Percentiles rank a stretch among this genome's conserved stretches.
These are phyloP conservation scores for Brachionus rubens DNA, from an alignment of 1,140 invertebrate species.

Conservation along the genomic window DNA sequence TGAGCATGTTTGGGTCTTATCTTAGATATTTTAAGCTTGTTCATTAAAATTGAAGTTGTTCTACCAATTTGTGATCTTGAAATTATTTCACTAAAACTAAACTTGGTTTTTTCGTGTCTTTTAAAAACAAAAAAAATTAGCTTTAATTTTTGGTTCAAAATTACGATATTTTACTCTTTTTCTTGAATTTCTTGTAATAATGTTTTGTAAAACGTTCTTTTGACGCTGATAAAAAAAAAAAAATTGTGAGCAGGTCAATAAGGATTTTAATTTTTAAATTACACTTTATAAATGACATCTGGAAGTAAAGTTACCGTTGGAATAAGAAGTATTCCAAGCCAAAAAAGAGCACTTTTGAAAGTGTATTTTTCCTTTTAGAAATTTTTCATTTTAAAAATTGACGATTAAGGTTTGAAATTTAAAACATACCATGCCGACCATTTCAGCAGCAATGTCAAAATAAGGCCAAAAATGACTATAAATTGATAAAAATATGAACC, in stretches of 20 bases:
- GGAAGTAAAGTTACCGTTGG: slow-evolving; percentile 78
- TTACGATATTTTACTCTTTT: slow-evolving; percentile 70
- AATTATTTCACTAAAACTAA: background rate
- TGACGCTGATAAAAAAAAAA: slow-evolving; percentile 65
- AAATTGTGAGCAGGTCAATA: background rate
- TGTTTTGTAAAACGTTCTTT: slow-evolving; percentile 79
- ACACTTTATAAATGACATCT: slow-evolving; percentile 68
- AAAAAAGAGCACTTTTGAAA: slow-evolving; percentile 71
- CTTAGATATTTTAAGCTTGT: background rate
- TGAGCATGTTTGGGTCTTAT: slow-evolving; percentile 46
- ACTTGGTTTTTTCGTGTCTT: slow-evolving; percentile 31
- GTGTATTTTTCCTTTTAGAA: slow-evolving; percentile 51
- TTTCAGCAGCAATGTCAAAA: slow-evolving; percentile 72
- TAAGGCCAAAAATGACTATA: slow-evolving; percentile 88
- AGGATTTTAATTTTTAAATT: background rate
- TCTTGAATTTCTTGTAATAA: slow-evolving; percentile 83
- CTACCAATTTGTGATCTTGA: background rate
- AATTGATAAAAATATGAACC: slow-evolving; percentile 85
- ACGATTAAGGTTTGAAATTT: slow-evolving; percentile 66
- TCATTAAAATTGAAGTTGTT: slow-evolving; percentile 6
- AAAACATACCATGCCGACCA: slow-evolving; percentile 86
- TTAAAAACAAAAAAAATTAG: slow-evolving; percentile 67
- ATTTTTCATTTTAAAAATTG: slow-evolving; percentile 14
- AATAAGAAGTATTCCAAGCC: slow-evolving; percentile 84
- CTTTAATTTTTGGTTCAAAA: background rate